Base-by-base conservation (phyloP, 2,113 vertebrate species). In the Scophthalmus maximus region DNA sequence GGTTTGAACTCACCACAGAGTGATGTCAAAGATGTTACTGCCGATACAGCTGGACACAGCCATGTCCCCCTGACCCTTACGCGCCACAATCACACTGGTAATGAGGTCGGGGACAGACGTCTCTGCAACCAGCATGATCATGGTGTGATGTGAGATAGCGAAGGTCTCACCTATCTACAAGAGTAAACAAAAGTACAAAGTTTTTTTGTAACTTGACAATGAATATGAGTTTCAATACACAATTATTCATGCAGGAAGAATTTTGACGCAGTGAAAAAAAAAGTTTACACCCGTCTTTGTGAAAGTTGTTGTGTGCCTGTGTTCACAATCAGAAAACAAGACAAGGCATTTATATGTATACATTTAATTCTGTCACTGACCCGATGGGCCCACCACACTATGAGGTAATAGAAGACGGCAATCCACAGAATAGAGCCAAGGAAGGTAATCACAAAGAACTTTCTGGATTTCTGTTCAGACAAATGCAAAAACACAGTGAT, bases 321-420 rank as follows among this genome's bases (percentile, higher is more conserved):
- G n/a, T n/a, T n/a, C n/a, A n/a, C n/a, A n/a, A 32, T 32, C 40
- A 42, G 40, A 42, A 42, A 42, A 42, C 40, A 18, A 17, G 3
- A 5, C 15, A 42, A 42, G 4, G 15, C 6, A 6, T 42, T 42
- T 18, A 18, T 17, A 42, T 15, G 15, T 12, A 6, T 5, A 18
- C 5, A 5, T 18, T 0, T 17, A 18, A 42, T 12, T 18, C 14
- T 14, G 4, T 14, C 17, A 89, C 94, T 93, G 73, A 99, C 97
- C 97, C 98, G 97, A 93, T 99, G 97, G 56, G 97, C 97, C 97
- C 97, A 98, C 97, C 97, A 99, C 87, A 98, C 96, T 96, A 99
- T 97, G 68, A 99, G 95, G 84, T 98, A 99, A 34, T 97, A 99
- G 85, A 98, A 98, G 4, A 90, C 76, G 58, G 91, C 97, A 74